Evolutionary conservation across 2,888 invertebrate species (phyloP).

Genomic region (Mesodorylaimus sp.): DNA sequence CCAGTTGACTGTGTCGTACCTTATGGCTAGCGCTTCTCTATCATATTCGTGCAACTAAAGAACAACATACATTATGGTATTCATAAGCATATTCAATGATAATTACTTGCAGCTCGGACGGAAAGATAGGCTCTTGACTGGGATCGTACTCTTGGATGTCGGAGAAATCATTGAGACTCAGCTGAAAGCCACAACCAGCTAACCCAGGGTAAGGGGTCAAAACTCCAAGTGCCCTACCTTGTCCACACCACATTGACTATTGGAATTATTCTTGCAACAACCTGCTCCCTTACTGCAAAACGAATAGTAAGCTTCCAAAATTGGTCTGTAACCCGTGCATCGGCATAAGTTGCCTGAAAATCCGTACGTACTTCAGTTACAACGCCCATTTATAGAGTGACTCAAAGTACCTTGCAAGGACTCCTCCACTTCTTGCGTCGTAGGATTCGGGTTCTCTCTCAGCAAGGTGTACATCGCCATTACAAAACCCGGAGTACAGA

Average conservation of each 20-base stretch:
- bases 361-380: background rate
- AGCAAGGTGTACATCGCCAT: constrained; percentile 83
- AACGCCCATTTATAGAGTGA: background rate
- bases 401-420: background rate
- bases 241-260: no score
- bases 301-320: constrained; percentile 60
- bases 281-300: background rate
- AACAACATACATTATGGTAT: no score
- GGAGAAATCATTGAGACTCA: constrained; percentile 52
- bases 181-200: no score
- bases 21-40: background rate
- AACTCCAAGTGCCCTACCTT: no score
- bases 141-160: constrained; percentile 42
- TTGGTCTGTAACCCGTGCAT: constrained; percentile 83
- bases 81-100: background rate
- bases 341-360: constrained; percentile 53
- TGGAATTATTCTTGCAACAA: no score
- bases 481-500: constrained; percentile 77
- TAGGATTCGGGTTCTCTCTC: constrained; percentile 48
- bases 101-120: constrained; percentile 55
- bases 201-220: no score
- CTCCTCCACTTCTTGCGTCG: constrained; percentile 54
- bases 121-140: constrained; percentile 74
- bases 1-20: constrained; percentile 42
- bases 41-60: background rate